Percentiles rank a stretch among this genome's conserved stretches.
Conservation (phyloP, 2,113 vertebrate genomes). For the Meleagris gallopavo region DNA sequence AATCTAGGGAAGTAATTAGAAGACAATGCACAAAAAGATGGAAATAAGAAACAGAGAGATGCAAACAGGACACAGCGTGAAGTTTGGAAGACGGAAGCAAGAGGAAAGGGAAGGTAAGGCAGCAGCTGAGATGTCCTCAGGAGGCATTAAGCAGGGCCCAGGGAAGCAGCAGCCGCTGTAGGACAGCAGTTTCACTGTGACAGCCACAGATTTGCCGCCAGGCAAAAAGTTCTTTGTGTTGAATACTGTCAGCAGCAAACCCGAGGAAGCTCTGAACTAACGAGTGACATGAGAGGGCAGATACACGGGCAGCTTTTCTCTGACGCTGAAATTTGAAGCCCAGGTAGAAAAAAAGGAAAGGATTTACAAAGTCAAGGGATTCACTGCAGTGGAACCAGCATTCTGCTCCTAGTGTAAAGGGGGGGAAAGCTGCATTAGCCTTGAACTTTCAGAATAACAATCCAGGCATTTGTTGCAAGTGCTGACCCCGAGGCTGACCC, state of each 20-base stretch:
- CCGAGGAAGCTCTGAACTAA: neutral
- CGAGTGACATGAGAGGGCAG: neutral
- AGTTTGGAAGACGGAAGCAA: neutral
- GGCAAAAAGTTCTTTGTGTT: neutral
- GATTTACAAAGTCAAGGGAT: neutral
- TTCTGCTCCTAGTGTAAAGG: neutral
- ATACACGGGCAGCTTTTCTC: neutral
- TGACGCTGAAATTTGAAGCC: neutral
- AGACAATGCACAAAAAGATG: neutral
- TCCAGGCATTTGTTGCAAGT: neutral
- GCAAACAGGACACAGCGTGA: neutral
- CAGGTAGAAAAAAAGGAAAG: neutral
- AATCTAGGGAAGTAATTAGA: neutral
- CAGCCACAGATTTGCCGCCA: neutral
- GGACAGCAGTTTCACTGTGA: neutral
- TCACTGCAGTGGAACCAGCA: neutral
- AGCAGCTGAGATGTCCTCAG: neutral
- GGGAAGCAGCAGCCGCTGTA: neutral
- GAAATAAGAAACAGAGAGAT: neutral
- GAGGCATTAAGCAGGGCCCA: neutral
- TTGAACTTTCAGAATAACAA: accelerated
- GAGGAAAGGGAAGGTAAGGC: neutral
- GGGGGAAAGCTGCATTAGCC: neutral
- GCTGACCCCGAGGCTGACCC: neutral
- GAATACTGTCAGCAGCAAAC: neutral